phyloP scores from a whole-genome alignment of 2,888 invertebrate species.

The Chrysomela aeneicollis region DNA sequence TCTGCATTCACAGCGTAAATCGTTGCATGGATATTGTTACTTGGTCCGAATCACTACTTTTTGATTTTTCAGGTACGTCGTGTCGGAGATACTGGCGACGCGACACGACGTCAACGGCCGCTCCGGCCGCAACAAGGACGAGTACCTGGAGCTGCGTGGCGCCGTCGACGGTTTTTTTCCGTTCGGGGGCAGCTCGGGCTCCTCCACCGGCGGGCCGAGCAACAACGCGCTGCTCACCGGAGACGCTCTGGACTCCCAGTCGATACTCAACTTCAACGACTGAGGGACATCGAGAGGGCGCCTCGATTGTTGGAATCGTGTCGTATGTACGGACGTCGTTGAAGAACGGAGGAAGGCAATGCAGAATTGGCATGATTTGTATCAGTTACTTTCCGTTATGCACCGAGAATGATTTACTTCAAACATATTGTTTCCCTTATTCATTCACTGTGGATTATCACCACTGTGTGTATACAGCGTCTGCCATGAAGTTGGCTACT shows the following conservation, averaged over 20 bases:
- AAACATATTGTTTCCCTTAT: no score
- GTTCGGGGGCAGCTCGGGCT: conserved; percentile 59
- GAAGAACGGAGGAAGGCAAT: no score
- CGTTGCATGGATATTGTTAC: no score
- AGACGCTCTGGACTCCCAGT: conserved; percentile 73
- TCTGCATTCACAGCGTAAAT: no score
- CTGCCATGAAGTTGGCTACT: no score
- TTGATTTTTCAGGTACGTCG: conserved; percentile 37
- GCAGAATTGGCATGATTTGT: background rate
- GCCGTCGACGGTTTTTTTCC: conserved; percentile 63
- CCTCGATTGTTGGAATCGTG: no score
- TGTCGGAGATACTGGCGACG: conserved; percentile 62
- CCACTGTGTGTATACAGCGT: no score
- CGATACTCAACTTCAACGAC: conserved; percentile 72
- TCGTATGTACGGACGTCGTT: no score
- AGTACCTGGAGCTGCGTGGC: conserved; percentile 54
- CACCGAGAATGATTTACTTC: no score
- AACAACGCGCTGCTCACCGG: conserved; percentile 71
- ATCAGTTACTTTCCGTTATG: no score
- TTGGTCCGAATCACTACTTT: no score
- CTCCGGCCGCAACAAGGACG: conserved; percentile 52
- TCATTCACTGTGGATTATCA: no score
- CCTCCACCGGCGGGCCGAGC: conserved; percentile 60
- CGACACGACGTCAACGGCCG: conserved; percentile 48
- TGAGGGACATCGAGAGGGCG: conserved; percentile 57